Base-by-base conservation (phyloP, 2,797 vertebrate species). In the Labroides dimidiatus region DNA sequence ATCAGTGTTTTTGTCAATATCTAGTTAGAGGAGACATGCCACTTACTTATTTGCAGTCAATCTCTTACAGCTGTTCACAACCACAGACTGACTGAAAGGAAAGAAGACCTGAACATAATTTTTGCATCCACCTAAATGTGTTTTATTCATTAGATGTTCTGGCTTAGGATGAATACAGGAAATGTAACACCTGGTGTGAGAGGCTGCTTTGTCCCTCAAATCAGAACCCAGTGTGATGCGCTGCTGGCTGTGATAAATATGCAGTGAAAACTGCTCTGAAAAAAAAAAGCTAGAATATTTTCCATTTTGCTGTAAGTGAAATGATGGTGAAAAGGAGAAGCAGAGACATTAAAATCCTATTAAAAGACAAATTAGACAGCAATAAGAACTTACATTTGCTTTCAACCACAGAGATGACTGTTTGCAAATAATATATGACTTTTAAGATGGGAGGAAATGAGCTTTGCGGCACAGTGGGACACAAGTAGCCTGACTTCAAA, bases 191-290 rank as follows among this genome's bases (percentile, higher is more conserved):
- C 51, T 57, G 51, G 56, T 50, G 30, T 36, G 15, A 47, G 53
- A 50, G 60, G 45, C 47, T 55, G 36, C 37, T 74, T 77, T 60
- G 33, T 63, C 23, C 53, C 2, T 69, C 19, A 59, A 56, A 68
- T 55, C 24, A 54, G 23, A 73, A 67, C 23, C 53, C 4, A 23
- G 23, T 63, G 69, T 51, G 23, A 42, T 63, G 17, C 52, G 60
- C 39, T 57, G 36, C 21, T 30, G 59, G 13, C 53, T 50, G 39
- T 27, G 54, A 19, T 64, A 65, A 64, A 69, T 63, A 43, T 77
- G 44, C 53, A 43, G 20, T 39, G 21, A 4, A 49, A 57, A 33
- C 37, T 2, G 19, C n/a, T 4, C 13, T 12, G 20, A 47, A 64
- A 24, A 54, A 47, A 24, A 24, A 49, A 33, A 20, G 13, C 4